phyloP scores from a whole-genome alignment of 2,797 vertebrate species.

The Myoxocephalus aenaeus region DNA sequence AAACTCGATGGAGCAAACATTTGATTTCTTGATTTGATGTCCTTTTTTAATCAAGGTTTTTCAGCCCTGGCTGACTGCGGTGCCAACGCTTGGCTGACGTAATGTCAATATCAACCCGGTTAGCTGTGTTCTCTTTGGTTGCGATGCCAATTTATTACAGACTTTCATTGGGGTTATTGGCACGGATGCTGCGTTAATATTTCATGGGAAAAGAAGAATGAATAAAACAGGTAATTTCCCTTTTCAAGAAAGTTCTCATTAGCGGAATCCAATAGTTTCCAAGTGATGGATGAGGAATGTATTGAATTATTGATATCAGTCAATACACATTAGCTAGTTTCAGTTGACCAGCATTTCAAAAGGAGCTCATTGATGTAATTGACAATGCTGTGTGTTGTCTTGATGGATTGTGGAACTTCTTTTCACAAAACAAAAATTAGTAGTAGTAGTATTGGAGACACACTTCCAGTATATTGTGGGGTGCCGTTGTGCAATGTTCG shows the following conservation, averaged over 20 bases:
- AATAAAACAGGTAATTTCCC: constrained; percentile 48
- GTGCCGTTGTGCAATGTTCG: neutral
- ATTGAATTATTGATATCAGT: constrained; percentile 32
- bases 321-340: constrained; percentile 7
- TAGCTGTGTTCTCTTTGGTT: constrained; percentile 63
- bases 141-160: constrained; percentile 59
- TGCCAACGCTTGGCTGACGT: constrained; percentile 54
- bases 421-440: neutral
- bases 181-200: constrained; percentile 62
- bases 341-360: constrained; percentile 4
- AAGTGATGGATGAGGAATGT: constrained; percentile 20
- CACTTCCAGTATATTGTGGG: neutral
- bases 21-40: constrained; percentile 72
- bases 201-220: constrained; percentile 48
- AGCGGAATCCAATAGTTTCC: constrained; percentile 50
- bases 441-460: neutral
- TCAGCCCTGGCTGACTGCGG: constrained; percentile 41
- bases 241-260: constrained; percentile 54
- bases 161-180: constrained; percentile 72
- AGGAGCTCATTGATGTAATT: neutral
- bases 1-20: constrained; percentile 50
- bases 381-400: neutral
- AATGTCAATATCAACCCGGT: constrained; percentile 68
- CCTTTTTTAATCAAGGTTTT: constrained; percentile 66
- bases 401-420: neutral